Evolutionary conservation across 2,113 vertebrate species (phyloP), one percentile per base, ranked within the genome.

Genomic region (Tamias sibiricus): DNA sequence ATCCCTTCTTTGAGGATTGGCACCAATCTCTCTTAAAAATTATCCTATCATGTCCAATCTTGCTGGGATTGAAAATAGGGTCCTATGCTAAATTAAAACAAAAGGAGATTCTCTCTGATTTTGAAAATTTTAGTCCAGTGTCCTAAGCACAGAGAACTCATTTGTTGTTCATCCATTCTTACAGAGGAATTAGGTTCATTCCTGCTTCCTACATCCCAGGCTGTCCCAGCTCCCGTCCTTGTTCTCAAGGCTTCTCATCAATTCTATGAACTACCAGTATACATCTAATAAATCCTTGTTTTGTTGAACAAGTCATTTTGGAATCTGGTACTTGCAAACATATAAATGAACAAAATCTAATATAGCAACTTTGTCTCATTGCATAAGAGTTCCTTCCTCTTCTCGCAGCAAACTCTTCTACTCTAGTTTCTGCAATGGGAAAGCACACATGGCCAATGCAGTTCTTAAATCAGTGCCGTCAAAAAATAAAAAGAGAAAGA

Each of bases 21-120:
- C 20, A 93, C 12, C 44, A 57, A 42, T 59, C 91, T 93, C 47
- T 76, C 72, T 83, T 87, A 82, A 90, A 66, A 96, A 88, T 66
- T 68, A 75, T 11, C 32, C 62, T 20, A 82, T 12, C 87, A 19
- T 52, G 24, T n/a, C 81, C 4, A 71, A 32, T 86, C 57, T 49
- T 91, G 1, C 28, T 92, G 12, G 11, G 57, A 74, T 57, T 87
- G 66, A 82, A 86, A 87, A 87, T 74, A 28, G 20, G 32, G 37
- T 37, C 62, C 69, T 86, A 13, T 54, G 32, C 87, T 93, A 72
- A 42, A 64, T 40, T 81, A 79, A 91, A 24, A 87, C 17, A 92
- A 32, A 74, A 69, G 9, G 16, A 89, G 62, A 94, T 62, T 69
- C n/a, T 69, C n/a, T 28, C 44, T 84, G 7, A 80, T 72, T 92